These are phyloP conservation scores for Hirtodrosophila duncani DNA, from an alignment of 2,888 invertebrate genomes.

Conservation along the genomic window DNA sequence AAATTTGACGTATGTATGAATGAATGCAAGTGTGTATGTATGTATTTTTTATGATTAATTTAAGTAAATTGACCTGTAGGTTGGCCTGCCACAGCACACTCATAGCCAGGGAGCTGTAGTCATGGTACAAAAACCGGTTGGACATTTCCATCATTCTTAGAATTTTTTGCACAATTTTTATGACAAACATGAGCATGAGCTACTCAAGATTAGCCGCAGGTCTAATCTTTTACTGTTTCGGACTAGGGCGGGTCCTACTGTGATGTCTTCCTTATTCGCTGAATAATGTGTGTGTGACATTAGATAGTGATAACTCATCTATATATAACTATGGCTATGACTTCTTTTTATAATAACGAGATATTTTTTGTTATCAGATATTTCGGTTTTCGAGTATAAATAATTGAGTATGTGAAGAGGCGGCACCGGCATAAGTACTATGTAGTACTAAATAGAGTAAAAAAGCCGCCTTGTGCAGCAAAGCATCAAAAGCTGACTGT, in stretches of 20 bases:
- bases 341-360: constrained; percentile 38
- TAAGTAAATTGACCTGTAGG: constrained; percentile 61
- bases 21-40: constrained; percentile 1
- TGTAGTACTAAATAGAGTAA: too few species aligned
- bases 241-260: too few species aligned
- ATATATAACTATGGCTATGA: constrained; percentile 35
- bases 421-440: constrained; percentile 5
- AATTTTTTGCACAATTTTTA: constrained; percentile 47
- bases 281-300: constrained; percentile 42
- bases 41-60: constrained; percentile 46
- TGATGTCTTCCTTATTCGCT: too few species aligned
- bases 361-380: constrained; percentile 37
- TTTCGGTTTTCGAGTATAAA: constrained; percentile 42
- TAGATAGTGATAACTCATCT: constrained; percentile 25
- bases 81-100: constrained; percentile 10
- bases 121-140: constrained; percentile 34
- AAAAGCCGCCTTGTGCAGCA: too few species aligned
- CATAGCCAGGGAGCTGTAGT: too few species aligned
- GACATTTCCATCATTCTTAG: constrained; percentile 39
- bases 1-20: constrained; percentile 15
- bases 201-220: constrained; percentile 21
- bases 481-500: too few species aligned
- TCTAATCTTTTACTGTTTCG: constrained; percentile 25
- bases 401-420: constrained; percentile 38
- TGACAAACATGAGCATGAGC: constrained; percentile 34